A percentile compares a stretch with the other conserved stretches of the same genome.
Conservation (phyloP, 2,113 vertebrate genomes). For the Monarcha castaneiventris region DNA sequence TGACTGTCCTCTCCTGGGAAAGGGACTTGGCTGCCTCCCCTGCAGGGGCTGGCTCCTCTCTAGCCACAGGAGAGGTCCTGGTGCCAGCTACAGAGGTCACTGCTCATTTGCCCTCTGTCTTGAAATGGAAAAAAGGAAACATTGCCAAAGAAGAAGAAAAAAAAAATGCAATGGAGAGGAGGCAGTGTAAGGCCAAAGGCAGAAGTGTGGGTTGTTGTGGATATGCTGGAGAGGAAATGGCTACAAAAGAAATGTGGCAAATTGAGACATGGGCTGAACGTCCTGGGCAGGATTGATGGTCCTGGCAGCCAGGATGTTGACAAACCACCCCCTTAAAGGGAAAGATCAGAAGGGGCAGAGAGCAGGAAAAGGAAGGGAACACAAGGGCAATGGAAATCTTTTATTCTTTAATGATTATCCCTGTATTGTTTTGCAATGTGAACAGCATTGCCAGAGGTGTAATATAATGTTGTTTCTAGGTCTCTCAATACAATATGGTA, state of each 20-base stretch:
- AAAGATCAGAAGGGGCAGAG: background rate
- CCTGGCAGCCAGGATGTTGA: background rate
- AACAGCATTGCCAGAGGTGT: background rate
- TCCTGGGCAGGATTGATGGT: background rate
- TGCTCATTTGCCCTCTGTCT: constrained; percentile 36
- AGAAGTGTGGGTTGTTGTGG: background rate
- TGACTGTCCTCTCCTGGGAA: constrained; percentile 5
- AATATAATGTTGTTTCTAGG: background rate
- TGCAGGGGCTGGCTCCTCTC: background rate
- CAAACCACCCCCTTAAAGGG: background rate
- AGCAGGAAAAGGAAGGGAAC: background rate
- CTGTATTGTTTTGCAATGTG: background rate
- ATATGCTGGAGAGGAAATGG: background rate
- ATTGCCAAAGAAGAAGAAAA: background rate
- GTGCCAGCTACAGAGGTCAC: constrained; percentile 54
- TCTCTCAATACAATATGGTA: background rate
- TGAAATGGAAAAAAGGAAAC: constrained; percentile 39
- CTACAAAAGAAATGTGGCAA: background rate
- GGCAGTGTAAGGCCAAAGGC: background rate
- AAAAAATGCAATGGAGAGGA: background rate
- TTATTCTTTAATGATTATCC: background rate
- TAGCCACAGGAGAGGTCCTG: constrained; percentile 10
- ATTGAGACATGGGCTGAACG: background rate
- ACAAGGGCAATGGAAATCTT: background rate
- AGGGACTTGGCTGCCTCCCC: background rate